Evolutionary conservation across 1,140 invertebrate species (phyloP).

Genomic region (Meloidogyne exigua): DNA sequence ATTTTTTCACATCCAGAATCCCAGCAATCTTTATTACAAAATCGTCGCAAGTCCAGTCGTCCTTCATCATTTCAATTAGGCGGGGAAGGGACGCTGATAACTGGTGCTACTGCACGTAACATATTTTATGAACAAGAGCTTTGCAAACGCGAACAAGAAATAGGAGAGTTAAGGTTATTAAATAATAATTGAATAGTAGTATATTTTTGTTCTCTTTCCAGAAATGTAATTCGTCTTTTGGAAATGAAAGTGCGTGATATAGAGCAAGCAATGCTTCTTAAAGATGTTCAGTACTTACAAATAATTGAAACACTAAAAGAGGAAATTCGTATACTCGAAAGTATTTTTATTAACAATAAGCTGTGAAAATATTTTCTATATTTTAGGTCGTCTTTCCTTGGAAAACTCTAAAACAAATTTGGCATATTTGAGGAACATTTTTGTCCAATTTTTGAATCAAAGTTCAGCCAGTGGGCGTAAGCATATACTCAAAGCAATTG

Average conservation of each 20-base stretch:
- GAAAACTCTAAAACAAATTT: conserved; percentile 49
- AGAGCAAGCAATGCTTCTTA: conserved; percentile 52
- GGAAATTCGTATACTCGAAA: conserved; percentile 57
- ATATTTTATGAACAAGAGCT: conserved; percentile 59
- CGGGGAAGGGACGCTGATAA: background rate
- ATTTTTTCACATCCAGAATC: conserved; percentile 8
- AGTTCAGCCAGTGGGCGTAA: conserved; percentile 35
- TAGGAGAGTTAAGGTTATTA: conserved; percentile 50
- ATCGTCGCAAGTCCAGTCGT: conserved; percentile 7
- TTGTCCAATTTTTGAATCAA: conserved; percentile 56
- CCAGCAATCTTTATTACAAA: background rate
- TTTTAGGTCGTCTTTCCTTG: conserved; percentile 47
- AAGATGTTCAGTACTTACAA: conserved; percentile 59
- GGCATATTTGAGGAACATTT: conserved; percentile 61
- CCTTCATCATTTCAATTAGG: background rate
- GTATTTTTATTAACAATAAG: conserved; percentile 30
- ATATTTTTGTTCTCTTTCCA: conserved; percentile 22
- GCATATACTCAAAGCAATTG: conserved; percentile 60
- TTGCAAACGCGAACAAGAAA: conserved; percentile 52
- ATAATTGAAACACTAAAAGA: conserved; percentile 59
- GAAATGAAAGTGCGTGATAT: conserved; percentile 57
- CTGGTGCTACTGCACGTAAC: conserved; percentile 37
- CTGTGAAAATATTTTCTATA: background rate
- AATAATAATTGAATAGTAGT: background rate
- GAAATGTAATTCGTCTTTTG: conserved; percentile 52